Percentiles rank a stretch among this genome's conserved stretches.
Conservation (phyloP, 2,113 vertebrate species). For the Arothron firmamentum region DNA sequence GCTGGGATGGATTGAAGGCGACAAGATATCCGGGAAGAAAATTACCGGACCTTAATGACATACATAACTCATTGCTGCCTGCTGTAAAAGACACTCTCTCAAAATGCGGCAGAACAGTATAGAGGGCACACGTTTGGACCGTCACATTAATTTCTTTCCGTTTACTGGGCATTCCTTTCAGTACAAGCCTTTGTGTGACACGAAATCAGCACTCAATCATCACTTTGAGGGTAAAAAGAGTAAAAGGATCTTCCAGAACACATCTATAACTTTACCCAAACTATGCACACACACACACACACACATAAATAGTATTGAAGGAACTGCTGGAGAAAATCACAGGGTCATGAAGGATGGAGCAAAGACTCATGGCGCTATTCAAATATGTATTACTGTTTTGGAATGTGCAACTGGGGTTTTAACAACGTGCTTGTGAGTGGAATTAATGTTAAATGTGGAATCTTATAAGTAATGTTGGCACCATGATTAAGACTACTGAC, state of each 20-base stretch:
- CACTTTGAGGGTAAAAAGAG: slow-evolving; percentile 30
- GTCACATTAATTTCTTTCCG: slow-evolving; percentile 33
- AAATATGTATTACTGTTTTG: too few species aligned
- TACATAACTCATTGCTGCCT: slow-evolving; percentile 68
- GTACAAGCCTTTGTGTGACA: slow-evolving; percentile 9
- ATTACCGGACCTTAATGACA: slow-evolving; percentile 71
- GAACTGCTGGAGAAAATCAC: too few species aligned
- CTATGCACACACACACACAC: not conserved
- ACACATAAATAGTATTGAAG: not conserved
- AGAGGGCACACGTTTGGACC: slow-evolving; percentile 54
- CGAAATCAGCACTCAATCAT: slow-evolving; percentile 39
- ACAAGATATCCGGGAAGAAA: slow-evolving; percentile 66
- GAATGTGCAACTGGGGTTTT: too few species aligned
- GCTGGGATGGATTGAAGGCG: slow-evolving; percentile 61
- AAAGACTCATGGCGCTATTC: too few species aligned
- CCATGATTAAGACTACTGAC: too few species aligned
- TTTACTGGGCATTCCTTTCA: slow-evolving; percentile 30
- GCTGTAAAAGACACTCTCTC: slow-evolving; percentile 38
- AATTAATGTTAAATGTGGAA: too few species aligned
- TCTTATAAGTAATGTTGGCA: too few species aligned
- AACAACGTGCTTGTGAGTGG: too few species aligned
- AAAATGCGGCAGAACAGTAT: slow-evolving; percentile 54
- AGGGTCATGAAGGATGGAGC: too few species aligned
- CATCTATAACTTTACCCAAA: too few species aligned
- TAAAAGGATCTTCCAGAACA: not conserved